A percentile compares a stretch with the other conserved stretches of the same genome.
phyloP scores from a whole-genome alignment of 1,140 invertebrate species.

The Procambarus clarkii region DNA sequence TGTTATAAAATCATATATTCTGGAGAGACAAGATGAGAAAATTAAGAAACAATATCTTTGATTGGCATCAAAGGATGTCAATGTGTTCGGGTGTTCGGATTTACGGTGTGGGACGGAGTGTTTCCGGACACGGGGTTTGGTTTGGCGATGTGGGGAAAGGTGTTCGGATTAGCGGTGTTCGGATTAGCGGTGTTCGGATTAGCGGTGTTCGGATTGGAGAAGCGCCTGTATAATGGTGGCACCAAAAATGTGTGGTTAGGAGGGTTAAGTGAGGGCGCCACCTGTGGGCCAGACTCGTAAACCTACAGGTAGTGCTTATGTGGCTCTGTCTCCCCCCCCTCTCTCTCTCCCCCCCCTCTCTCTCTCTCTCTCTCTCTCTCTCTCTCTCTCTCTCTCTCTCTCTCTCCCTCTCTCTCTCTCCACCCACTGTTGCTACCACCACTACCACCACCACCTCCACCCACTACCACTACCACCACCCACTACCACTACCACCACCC shows the following conservation, averaged over 20 bases:
- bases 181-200: neutral
- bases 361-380: neutral
- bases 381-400: neutral
- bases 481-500: no score
- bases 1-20: no score
- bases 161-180: no score
- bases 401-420: neutral
- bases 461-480: neutral
- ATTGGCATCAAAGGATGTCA: no score
- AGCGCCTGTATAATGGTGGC: neutral
- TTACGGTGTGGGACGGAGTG: no score
- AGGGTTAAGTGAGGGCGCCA: conserved; percentile 13
- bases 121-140: no score
- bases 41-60: no score
- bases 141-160: no score
- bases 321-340: neutral
- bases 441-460: neutral
- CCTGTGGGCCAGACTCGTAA: neutral
- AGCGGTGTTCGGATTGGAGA: neutral
- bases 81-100: no score
- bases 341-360: neutral
- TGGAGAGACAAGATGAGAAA: no score
- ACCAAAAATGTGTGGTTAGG: neutral
- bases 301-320: neutral
- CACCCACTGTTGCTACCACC: neutral